Evolutionary conservation across 2,113 vertebrate species (phyloP).

Genomic region (Gobio gobio): DNA sequence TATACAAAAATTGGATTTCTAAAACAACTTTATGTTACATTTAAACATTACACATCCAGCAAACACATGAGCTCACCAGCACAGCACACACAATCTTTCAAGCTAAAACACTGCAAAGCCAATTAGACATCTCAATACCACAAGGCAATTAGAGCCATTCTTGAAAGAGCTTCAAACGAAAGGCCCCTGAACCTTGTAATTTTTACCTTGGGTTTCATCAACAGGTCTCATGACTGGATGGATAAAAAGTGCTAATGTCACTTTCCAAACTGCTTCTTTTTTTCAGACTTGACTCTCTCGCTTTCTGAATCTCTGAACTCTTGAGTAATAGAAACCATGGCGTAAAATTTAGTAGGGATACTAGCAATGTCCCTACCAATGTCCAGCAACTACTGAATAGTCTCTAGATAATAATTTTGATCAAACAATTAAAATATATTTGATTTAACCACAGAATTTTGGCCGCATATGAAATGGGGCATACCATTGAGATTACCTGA

Average conservation of each 20-base stretch:
- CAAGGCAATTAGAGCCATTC: conserved; percentile 40
- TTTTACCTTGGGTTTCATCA: conserved; percentile 20
- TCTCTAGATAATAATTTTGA: too few relatives aligned
- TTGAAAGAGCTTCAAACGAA: conserved; percentile 32
- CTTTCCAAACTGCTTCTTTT: conserved; percentile 29
- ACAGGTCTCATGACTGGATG: conserved; percentile 18
- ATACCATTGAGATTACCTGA: too few relatives aligned
- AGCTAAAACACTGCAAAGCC: conserved; percentile 20
- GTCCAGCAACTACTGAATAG: too few relatives aligned
- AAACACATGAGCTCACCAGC: conserved; percentile 18
- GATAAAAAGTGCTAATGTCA: conserved; percentile 32
- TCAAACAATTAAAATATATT: too few relatives aligned
- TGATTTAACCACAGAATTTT: too few relatives aligned
- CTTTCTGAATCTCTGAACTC: neutral
- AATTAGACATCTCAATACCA: conserved; percentile 45
- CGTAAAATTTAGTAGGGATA: too few relatives aligned
- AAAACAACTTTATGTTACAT: neutral
- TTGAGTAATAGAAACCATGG: neutral
- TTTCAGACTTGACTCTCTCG: neutral
- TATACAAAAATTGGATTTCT: neutral
- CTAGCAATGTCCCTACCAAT: too few relatives aligned
- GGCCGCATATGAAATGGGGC: too few relatives aligned
- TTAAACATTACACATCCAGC: neutral
- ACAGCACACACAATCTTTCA: conserved; percentile 22
- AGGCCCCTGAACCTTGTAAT: neutral